Evolutionary conservation across 1,140 invertebrate genomes (phyloP), one percentile per base, ranked within the genome.

Genomic region (Chironomus striatipennis): DNA sequence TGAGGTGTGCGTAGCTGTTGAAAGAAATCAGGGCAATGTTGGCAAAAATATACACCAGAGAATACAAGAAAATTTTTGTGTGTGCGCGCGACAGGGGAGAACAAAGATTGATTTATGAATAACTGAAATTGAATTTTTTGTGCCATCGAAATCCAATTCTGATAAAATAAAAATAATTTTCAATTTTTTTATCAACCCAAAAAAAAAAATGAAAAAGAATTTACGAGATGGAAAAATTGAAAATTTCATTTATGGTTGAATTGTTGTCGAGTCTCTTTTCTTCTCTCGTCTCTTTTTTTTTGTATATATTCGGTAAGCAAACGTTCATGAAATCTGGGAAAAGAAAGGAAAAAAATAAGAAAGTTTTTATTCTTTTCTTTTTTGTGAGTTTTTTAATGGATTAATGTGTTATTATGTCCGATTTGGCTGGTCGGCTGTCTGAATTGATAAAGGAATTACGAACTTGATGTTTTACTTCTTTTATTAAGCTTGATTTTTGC

Each of bases 91-190:
- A 57, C 47, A 57, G 47, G 47, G 47, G 47, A 57, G 47, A 57
- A 57, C 47, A 57, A 57, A 57, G 47, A 57, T 57, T 57, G 47
- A 57, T 57, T 57, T 57, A 57, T 57, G 47, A 57, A 57, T 57
- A 57, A 57, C 47, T 57, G 47, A 57, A 57, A 57, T 57, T 57
- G 47, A 57, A 57, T 57, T 57, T 57, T n/a, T 12, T n/a, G 12
- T n/a, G 12, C 47, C n/a, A n/a, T 57, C 12, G 12, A 57, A 57
- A 57, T 57, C 12, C 47, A 57, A 57, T 57, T 57, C 12, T 57
- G 47, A 57, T 57, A 57, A 57, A 57, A 57, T 15, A 57, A 57
- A n/a, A 12, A 57, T 57, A 57, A 57, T 57, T 57, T 57, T 57
- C 47, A 57, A 57, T 57, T 57, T 57, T n/a, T 57, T 57, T 57